Evolutionary conservation across 2,888 invertebrate species (phyloP).

Genomic region (Parochlus steinenii): DNA sequence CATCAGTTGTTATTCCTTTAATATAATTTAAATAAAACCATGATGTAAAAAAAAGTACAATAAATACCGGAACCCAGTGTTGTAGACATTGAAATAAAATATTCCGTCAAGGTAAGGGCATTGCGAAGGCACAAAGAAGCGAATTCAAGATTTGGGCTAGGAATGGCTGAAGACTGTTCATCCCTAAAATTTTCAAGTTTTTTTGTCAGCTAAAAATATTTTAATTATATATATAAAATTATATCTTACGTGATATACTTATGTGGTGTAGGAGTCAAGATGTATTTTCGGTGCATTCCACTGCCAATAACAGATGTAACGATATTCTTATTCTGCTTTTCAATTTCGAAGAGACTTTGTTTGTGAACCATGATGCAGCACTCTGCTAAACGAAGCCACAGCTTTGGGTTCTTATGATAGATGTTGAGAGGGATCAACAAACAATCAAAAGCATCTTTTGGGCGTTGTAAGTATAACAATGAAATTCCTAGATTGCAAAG

Average conservation of each 20-base stretch:
- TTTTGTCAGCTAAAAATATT: too few species aligned
- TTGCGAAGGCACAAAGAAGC: conserved; percentile 76
- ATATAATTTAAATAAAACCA: too few species aligned
- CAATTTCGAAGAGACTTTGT: conserved; percentile 18
- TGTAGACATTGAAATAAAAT: conserved; percentile 18
- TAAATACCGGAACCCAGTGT: conserved; percentile 31
- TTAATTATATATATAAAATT: neutral
- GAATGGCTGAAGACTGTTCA: conserved; percentile 64
- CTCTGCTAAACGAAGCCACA: conserved; percentile 88
- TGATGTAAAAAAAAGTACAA: too few species aligned
- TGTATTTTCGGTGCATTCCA: conserved; percentile 18
- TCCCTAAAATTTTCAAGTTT: conserved; percentile 24
- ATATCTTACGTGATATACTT: conserved; percentile 19
- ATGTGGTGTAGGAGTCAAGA: conserved; percentile 18
- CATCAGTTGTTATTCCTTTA: neutral
- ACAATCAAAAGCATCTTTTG: conserved; percentile 79
- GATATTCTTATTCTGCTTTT: conserved; percentile 16
- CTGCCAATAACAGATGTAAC: conserved; percentile 18
- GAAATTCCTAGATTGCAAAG: conserved; percentile 39
- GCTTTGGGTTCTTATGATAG: conserved; percentile 71
- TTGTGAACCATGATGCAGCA: conserved; percentile 61
- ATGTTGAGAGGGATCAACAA: conserved; percentile 71
- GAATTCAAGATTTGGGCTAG: conserved; percentile 77
- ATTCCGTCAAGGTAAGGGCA: conserved; percentile 55
- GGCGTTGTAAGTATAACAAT: conserved; percentile 62